phyloP scores from a whole-genome alignment of 1,140 invertebrate species.

The Neocloeon triangulifer region DNA sequence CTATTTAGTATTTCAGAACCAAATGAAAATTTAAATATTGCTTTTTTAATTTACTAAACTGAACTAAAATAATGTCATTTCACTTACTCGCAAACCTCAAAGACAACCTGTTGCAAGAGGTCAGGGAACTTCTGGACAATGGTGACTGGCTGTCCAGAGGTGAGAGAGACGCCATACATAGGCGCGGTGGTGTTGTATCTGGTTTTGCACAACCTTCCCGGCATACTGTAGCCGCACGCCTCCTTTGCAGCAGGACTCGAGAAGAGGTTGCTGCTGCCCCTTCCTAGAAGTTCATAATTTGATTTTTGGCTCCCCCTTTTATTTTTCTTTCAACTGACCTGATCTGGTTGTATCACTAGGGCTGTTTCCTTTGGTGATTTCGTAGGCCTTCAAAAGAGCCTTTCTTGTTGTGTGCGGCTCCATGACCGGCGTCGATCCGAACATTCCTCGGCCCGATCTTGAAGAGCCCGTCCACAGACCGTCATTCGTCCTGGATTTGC shows the following conservation, averaged over 20 bases:
- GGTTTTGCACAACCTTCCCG: constrained; percentile 58
- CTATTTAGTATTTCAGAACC: not conserved
- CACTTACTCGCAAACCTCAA: constrained; percentile 55
- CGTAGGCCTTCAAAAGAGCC: constrained; percentile 37
- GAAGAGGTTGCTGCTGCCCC: not conserved
- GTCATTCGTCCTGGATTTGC: too few species aligned
- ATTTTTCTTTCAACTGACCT: constrained; percentile 14
- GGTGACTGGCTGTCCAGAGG: constrained; percentile 74
- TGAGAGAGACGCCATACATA: constrained; percentile 77
- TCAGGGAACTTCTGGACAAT: constrained; percentile 89
- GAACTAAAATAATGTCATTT: not conserved
- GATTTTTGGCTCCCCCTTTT: too few species aligned
- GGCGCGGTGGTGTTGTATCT: constrained; percentile 80
- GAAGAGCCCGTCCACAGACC: constrained; percentile 28
- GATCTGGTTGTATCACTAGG: constrained; percentile 10
- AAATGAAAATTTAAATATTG: not conserved
- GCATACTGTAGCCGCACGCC: constrained; percentile 23
- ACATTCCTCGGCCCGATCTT: constrained; percentile 22
- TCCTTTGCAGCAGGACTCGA: not conserved
- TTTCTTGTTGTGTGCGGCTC: constrained; percentile 46
- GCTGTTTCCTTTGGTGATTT: constrained; percentile 19
- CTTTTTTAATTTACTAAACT: not conserved
- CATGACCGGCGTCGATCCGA: constrained; percentile 31
- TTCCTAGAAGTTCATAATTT: not conserved
- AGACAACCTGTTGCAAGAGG: constrained; percentile 79